Evolutionary conservation across 2,113 vertebrate species (phyloP), one percentile per base, ranked within the genome.

Genomic region (Pungitius pungitius): DNA sequence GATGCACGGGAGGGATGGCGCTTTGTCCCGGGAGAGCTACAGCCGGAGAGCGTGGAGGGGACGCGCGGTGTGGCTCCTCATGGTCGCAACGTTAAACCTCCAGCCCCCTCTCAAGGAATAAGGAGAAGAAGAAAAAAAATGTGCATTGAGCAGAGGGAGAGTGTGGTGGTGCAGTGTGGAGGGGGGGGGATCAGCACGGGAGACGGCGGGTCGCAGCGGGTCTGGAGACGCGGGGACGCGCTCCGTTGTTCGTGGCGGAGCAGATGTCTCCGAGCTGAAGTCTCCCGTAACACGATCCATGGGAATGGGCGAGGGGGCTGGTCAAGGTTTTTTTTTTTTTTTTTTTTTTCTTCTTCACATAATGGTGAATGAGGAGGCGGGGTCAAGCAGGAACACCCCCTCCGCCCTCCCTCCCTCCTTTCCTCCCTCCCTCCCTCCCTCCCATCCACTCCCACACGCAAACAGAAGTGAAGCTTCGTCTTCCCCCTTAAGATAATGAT

Each of bases 231-330:
- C 88, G 83, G 82, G 81, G 78, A 86, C 89, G 85, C 87, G 87
- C 89, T 86, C 70, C 40, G 90, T 88, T 84, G 85, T 89, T 87
- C 59, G 56, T 3, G 33, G 76, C 40, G 74, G 74, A 89, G 85
- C 91, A 88, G 90, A 93, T 86, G 91, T 90, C 88, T 88, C 69
- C 17, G 75, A 47, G 85, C 14, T 39, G 77, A 35, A 87, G 82
- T 65, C 81, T 85, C 84, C 76, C 30, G 90, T 90, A 92, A 92
- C 60, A 86, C 77, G 90, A 93, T 93, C 90, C 88, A 92, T 92
- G 90, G 91, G 90, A 93, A 91, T 90, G 88, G 88, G 84, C 88
- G 83, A 55, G 71, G 88, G 87, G 92, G 88, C 75, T 69, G 90
- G 87, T 83, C 85, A 56, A 49, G 69, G 12, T 80, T 77, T 69